phyloP scores from a whole-genome alignment of 2,797 vertebrate species.

The Silurus lanzhouensis region DNA sequence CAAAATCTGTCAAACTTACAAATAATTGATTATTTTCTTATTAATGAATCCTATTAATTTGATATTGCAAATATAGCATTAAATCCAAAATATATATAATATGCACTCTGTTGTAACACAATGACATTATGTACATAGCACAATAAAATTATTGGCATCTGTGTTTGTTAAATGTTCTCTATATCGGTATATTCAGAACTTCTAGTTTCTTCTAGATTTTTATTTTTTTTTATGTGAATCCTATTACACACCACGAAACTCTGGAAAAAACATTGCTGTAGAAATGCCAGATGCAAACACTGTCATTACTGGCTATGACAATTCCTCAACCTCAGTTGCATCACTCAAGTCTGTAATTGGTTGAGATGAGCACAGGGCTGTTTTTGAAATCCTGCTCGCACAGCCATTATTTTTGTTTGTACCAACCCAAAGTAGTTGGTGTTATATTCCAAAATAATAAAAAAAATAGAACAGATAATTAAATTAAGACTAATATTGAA shows the following conservation, averaged over 20 bases:
- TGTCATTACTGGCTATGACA: constrained; percentile 4
- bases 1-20: background rate
- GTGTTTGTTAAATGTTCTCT: background rate
- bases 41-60: background rate
- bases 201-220: background rate
- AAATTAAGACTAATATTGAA: background rate
- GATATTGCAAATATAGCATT: background rate
- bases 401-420: constrained; percentile 9
- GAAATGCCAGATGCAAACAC: constrained; percentile 5
- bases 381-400: background rate
- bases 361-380: background rate
- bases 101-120: background rate
- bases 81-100: background rate
- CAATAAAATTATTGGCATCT: background rate
- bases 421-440: no score
- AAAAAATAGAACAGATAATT: background rate
- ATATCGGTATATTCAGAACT: background rate
- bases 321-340: constrained; percentile 6
- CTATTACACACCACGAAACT: background rate
- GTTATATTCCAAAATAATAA: background rate
- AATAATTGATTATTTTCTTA: background rate
- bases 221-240: no score
- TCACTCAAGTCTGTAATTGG: background rate
- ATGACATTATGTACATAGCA: background rate
- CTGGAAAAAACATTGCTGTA: background rate